Evolutionary conservation across 2,113 vertebrate genomes (phyloP).

Genomic region (Ammodytes marinus): DNA sequence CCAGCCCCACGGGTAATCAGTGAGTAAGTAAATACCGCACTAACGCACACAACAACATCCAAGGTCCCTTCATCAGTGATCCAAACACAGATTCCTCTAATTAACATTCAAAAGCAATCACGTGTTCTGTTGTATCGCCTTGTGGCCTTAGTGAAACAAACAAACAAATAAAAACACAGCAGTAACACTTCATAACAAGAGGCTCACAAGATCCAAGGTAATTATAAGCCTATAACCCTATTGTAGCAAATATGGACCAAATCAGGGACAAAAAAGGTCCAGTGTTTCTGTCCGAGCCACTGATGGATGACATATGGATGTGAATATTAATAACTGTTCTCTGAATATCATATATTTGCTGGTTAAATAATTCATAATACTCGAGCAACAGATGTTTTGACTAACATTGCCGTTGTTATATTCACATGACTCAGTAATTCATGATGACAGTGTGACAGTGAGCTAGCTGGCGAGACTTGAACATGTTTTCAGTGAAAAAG

Average conservation of each 20-base stretch:
- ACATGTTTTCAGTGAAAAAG: no score
- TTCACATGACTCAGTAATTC: no score
- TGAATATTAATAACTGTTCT: slow-evolving; percentile 11
- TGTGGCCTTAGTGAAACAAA: neutral
- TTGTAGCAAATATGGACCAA: neutral
- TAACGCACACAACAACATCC: slow-evolving; percentile 11
- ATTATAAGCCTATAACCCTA: neutral
- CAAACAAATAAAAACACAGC: neutral
- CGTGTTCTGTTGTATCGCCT: neutral
- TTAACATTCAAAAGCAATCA: neutral
- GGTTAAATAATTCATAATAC: no score
- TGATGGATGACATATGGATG: neutral
- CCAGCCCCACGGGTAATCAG: no score
- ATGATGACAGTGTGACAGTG: no score
- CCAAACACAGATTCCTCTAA: slow-evolving; percentile 1
- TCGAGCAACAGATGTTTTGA: no score
- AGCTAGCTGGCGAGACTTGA: no score
- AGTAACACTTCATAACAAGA: neutral
- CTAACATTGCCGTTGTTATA: no score
- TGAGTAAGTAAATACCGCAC: slow-evolving; percentile 23
- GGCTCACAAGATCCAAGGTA: neutral
- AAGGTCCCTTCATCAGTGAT: slow-evolving; percentile 9
- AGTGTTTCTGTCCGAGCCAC: neutral
- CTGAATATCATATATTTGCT: neutral
- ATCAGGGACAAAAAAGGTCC: neutral